These are phyloP conservation scores for Axinella damicornis DNA, from an alignment of 37 sponge, comb jelly and placozoan genomes.

Conservation along the genomic window DNA sequence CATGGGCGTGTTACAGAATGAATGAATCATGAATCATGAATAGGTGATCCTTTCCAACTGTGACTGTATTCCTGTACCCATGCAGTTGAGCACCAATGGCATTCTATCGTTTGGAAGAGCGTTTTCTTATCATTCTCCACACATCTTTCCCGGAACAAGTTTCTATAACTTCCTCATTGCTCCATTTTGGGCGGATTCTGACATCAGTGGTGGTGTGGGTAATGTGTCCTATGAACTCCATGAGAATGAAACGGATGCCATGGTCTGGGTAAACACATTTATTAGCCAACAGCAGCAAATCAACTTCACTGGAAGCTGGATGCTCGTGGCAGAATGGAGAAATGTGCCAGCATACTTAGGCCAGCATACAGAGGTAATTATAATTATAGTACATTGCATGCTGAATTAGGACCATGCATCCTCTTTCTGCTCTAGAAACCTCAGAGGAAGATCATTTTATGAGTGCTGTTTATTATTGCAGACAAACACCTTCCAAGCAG, in stretches of 20 bases:
- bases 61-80: too few relatives aligned
- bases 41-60: too few relatives aligned
- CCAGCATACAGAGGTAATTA: too few relatives aligned
- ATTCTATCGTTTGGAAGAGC: conserved; percentile 23
- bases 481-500: conserved; percentile 53
- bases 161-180: conserved; percentile 33
- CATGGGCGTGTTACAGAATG: too few relatives aligned
- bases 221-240: conserved; percentile 36
- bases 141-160: conserved; percentile 27
- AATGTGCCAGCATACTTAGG: too few relatives aligned
- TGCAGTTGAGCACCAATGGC: conserved; percentile 16
- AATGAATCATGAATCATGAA: too few relatives aligned
- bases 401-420: too few relatives aligned
- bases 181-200: conserved; percentile 40
- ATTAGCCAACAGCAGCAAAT: conserved; percentile 15
- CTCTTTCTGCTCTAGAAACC: too few relatives aligned
- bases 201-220: conserved; percentile 27
- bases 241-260: not conserved
- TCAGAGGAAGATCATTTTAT: not conserved
- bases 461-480: not conserved
- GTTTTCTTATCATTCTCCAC: conserved; percentile 22
- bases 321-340: conserved; percentile 4
- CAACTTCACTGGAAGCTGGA: too few relatives aligned
- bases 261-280: conserved; percentile 23
- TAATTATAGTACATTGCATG: too few relatives aligned